Evolutionary conservation across 2,797 vertebrate species (phyloP).

Genomic region (Loriculus beryllinus): DNA sequence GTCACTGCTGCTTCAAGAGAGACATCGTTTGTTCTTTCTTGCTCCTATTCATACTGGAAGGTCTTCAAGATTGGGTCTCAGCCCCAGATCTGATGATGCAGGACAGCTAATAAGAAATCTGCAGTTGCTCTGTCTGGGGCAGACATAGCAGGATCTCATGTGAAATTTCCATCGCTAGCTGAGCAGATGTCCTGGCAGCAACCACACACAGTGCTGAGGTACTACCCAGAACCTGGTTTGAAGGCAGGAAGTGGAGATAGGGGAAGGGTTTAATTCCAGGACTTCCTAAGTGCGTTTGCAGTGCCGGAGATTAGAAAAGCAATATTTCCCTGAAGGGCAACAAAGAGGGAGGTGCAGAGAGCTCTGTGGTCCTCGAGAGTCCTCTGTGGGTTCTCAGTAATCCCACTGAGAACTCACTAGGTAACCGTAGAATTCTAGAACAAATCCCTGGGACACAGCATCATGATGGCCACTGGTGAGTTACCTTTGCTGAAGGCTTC

Average conservation of each 20-base stretch:
- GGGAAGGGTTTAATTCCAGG: neutral
- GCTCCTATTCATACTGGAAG: neutral
- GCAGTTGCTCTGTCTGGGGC: neutral
- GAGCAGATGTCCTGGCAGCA: neutral
- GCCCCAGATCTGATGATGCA: neutral
- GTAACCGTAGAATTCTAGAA: neutral
- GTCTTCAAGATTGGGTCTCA: neutral
- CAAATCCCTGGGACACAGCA: accelerated
- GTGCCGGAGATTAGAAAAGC: neutral
- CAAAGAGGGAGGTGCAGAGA: neutral
- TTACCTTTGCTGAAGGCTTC: neutral
- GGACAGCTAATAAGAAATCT: neutral
- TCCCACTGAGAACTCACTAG: neutral
- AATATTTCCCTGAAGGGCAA: neutral
- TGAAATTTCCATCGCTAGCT: neutral
- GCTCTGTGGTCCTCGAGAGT: neutral
- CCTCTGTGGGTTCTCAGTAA: neutral
- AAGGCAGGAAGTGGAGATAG: neutral
- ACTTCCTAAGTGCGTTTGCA: neutral
- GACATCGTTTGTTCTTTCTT: neutral
- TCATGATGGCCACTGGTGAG: conserved; percentile 7
- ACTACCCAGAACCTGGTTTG: neutral
- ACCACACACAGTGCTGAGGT: accelerated
- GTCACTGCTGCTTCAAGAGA: neutral
- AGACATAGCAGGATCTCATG: neutral